Base-by-base conservation (phyloP, 2,113 vertebrate species). In the Ibidorhyncha struthersii region DNA sequence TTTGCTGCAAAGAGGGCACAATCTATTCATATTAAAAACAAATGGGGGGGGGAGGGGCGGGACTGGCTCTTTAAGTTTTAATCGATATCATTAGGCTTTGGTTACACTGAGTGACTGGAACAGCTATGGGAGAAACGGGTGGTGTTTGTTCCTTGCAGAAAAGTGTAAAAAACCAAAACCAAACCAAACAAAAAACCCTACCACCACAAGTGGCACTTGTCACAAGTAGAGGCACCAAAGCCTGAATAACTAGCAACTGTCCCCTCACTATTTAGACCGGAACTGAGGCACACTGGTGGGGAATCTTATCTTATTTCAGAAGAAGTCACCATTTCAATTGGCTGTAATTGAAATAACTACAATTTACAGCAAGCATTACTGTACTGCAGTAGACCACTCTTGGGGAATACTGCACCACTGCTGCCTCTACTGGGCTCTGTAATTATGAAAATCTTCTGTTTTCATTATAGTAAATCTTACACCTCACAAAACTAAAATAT, bases 401-500 rank as follows among this genome's bases (percentile, higher is more conserved):
- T 22, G 14, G 70, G 41, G 40, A 94, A 63, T 55, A 66, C 83
- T 82, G 72, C n/a, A 84, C 17, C 55, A 72, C 66, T 79, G 83
- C 89, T 84, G 92, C 73, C 82, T 93, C 78, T 55, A 12, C 40
- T 34, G 69, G 70, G 55, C 67, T 73, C 84, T 63, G 47, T 12
- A 73, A 50, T 66, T 43, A 79, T 4, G 66, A 93, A 90, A 72
- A 74, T 53, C 70, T 91, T 78, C 71, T 80, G 36, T 18, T 95
- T 97, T 69, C 23, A 18, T 80, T 86, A 85, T 71, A 81, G 76
- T 84, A 91, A 96, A 90, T 85, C 86, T 96, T 94, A 87, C 61
- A 96, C 79, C 93, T 95, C 71, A 77, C 49, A 80, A 84, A 85
- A 86, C 79, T 90, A 96, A 86, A 95, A 88, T 94, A 95, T 91